Evolutionary conservation across 1,140 invertebrate species (phyloP).

Genomic region (Macrobrachium nipponense): DNA sequence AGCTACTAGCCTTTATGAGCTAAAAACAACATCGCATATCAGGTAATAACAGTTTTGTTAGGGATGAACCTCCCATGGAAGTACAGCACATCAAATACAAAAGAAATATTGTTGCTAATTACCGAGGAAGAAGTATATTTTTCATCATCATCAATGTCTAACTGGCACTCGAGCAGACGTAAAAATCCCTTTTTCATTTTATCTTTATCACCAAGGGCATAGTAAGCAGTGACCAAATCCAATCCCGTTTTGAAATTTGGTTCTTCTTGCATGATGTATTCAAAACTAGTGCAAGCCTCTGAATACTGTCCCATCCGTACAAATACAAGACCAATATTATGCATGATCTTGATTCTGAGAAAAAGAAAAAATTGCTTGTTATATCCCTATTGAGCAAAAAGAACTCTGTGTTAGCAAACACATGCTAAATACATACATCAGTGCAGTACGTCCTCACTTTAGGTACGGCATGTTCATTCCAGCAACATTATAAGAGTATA

Average conservation of each 20-base stretch:
- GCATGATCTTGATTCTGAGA: constrained; percentile 93
- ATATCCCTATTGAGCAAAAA: neutral
- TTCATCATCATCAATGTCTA: constrained; percentile 86
- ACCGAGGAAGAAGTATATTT: constrained; percentile 75
- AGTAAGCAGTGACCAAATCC: constrained; percentile 93
- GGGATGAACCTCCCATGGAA: neutral
- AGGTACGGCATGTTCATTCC: too few species aligned
- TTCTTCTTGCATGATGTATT: constrained; percentile 97
- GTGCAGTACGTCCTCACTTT: too few species aligned
- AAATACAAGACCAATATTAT: constrained; percentile 97
- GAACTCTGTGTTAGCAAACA: neutral
- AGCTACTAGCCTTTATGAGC: neutral
- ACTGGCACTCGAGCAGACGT: constrained; percentile 87
- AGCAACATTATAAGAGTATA: too few species aligned
- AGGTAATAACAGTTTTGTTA: too few species aligned
- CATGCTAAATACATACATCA: neutral
- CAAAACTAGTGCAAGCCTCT: constrained; percentile 95
- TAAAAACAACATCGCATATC: too few species aligned
- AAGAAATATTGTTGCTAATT: constrained; percentile 40
- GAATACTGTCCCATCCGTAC: constrained; percentile 96
- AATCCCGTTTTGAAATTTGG: constrained; percentile 89
- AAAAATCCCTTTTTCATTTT: constrained; percentile 95
- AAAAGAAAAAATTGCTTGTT: neutral
- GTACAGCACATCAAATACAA: neutral
- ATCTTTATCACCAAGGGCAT: constrained; percentile 91